Conservation (phyloP, 1,140 invertebrate genomes). For the Panagrolaimus sp. region DNA sequence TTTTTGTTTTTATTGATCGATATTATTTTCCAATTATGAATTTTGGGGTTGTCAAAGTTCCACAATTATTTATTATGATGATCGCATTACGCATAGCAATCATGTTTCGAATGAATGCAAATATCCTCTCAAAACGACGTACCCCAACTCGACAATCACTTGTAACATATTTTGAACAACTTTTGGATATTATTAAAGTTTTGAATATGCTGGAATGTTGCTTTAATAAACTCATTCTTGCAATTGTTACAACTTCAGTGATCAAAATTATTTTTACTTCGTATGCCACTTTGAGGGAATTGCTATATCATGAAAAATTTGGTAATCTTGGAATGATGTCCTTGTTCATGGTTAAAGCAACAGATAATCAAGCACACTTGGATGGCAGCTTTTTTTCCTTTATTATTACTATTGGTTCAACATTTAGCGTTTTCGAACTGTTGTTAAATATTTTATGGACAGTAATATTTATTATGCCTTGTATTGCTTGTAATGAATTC, state of each 20-base stretch:
- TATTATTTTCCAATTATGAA: constrained; percentile 1
- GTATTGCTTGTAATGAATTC: neutral
- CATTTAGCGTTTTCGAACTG: neutral
- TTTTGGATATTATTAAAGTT: neutral
- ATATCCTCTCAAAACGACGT: neutral
- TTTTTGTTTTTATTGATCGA: constrained; percentile 1
- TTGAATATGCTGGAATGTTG: constrained; percentile 7
- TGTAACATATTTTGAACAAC: neutral
- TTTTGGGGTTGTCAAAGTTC: constrained; percentile 9
- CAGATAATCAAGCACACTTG: neutral
- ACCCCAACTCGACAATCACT: neutral
- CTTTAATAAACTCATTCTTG: constrained; percentile 8
- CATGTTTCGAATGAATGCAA: constrained; percentile 10
- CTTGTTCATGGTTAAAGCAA: neutral
- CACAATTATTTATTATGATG: constrained; percentile 12
- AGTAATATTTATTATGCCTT: neutral
- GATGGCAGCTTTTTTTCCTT: neutral
- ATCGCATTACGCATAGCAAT: neutral
- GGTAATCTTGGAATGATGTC: neutral
- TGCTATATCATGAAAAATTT: neutral
- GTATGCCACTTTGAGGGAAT: neutral
- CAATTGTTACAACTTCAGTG: neutral
- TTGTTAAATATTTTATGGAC: neutral
- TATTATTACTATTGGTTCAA: neutral
- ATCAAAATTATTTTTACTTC: constrained; percentile 9